Base-by-base conservation (phyloP, 2,797 vertebrate genomes). In the Gymnoscopelus braueri region DNA sequence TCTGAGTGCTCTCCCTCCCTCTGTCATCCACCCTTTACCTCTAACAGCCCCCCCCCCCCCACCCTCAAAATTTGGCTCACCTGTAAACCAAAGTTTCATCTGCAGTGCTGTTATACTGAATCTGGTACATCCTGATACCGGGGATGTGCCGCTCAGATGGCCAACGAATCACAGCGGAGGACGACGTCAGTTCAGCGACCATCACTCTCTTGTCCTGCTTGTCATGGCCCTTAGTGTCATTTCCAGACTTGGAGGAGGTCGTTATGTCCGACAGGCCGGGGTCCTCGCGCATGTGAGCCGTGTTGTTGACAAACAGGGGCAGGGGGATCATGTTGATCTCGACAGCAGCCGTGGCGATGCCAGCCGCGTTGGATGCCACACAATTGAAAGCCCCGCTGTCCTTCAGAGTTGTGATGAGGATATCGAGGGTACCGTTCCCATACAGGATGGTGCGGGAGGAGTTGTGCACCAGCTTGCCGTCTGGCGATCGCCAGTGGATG, bases 11-110 rank as follows among this genome's bases (percentile, higher is more conserved):
- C 3, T 14, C 61, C 65, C 32, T 58, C 50, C 47, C 57, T 23
- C 59, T 32, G 5, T 19, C 63, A 26, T 53, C 57, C 61, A 62
- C 67, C 32, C 19, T 59, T 53, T 35, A 47, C 50, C 71, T 14
- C 61, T 67, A 9, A 29, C 32, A 7, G 9, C 5, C 32, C 32
- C 32, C 4, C 32, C 32, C 39, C 32, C 4, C 4, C 13, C 54
- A 5, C 9, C 14, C 39, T 58, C 26, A 9, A 8, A 44, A 44
- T 10, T 8, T 8, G 29, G 10, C 91, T 92, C 89, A 97, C 97
- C 97, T 97, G 94, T 98, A 98, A 61, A 98, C 96, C 26, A 98
- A 88, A 4, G 96, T 95, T 69, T 98, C 97, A 32, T 98, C 97
- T 0, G 90, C 89, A 0, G 96, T 95, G 93, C 96, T 98, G 94